Evolutionary conservation across 2,113 vertebrate genomes (phyloP).

Genomic region (Bujurquina vittata): DNA sequence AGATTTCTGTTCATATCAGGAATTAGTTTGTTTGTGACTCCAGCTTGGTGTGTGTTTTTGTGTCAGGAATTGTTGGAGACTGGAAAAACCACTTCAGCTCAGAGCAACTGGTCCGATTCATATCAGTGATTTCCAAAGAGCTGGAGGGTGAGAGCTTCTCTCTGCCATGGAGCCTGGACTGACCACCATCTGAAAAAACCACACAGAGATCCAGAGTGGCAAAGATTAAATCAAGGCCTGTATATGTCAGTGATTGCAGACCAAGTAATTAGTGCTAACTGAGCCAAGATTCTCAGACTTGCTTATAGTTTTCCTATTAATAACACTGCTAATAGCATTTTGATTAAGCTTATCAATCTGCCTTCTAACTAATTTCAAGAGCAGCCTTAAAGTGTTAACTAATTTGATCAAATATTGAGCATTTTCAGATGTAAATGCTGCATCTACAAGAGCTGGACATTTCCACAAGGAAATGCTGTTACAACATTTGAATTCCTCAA

Average conservation of each 20-base stretch:
- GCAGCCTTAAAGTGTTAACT: neutral
- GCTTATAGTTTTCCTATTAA: neutral
- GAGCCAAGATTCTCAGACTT: neutral
- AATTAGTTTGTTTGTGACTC: neutral
- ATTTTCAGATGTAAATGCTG: neutral
- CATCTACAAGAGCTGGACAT: neutral
- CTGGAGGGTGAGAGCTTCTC: slow-evolving; percentile 67
- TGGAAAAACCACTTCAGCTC: slow-evolving; percentile 84
- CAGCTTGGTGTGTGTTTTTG: neutral
- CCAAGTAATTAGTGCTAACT: neutral
- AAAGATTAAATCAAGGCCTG: neutral
- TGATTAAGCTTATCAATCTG: neutral
- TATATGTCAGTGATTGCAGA: neutral
- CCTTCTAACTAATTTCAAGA: neutral
- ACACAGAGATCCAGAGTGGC: neutral
- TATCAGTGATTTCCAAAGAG: slow-evolving; percentile 71
- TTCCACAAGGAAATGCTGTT: neutral
- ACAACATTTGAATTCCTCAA: neutral
- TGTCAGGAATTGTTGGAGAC: slow-evolving; percentile 81
- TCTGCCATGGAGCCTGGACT: slow-evolving; percentile 73
- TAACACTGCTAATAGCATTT: neutral
- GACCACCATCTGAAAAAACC: neutral
- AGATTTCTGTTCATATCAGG: too few species aligned
- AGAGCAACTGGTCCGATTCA: slow-evolving; percentile 75
- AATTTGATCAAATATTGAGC: neutral